Base-by-base conservation (phyloP, 1,140 invertebrate genomes). In the Atopsyche davidsoni region DNA sequence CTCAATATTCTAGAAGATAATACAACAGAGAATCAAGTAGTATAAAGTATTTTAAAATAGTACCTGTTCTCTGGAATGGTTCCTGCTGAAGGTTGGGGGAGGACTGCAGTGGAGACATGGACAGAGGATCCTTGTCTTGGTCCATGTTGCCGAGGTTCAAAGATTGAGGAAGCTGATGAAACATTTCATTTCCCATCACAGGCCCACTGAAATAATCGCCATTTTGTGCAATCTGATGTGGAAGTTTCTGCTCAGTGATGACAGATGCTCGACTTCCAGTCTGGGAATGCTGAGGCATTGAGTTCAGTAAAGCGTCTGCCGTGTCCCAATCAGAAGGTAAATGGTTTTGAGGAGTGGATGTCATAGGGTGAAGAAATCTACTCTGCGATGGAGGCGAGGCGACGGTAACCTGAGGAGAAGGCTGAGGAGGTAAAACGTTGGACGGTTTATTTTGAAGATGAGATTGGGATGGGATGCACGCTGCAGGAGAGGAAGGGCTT, bases 401-500 rank as follows among this genome's bases (percentile, higher is more conserved):
- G 55, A 72, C 70, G 50, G 71, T 72, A 2, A 72, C 72, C 59
- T 71, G 67, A 22, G 72, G 72, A 21, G 71, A 72, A 9, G 71
- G 46, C 48, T 72, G 71, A 45, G 65, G 70, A 16, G 69, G 68
- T 28, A 68, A 52, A 22, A 68, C 69, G 48, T 68, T 49, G 9
- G 69, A 52, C 49, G 70, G 69, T 52, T 70, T 67, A 47, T 67
- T 69, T 66, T 68, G 42, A 62, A 65, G 11, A 28, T 3, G 62
- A 22, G 51, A 55, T 18, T 56, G 52, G 6, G 64, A 59, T 25
- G 66, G 64, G 32, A 23, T 11, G 46, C 72, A 67, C 38, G 73
- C 67, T 9, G 73, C 73, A 39, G 76, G 73, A 54, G 77, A 71
- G 43, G 77, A 73, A 19, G 80, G 80, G 64, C 77, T 81, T 56